Evolutionary conservation across 2,888 invertebrate species (phyloP), one percentile per base, ranked within the genome.

Genomic region (Neoitamus cyanurus): DNA sequence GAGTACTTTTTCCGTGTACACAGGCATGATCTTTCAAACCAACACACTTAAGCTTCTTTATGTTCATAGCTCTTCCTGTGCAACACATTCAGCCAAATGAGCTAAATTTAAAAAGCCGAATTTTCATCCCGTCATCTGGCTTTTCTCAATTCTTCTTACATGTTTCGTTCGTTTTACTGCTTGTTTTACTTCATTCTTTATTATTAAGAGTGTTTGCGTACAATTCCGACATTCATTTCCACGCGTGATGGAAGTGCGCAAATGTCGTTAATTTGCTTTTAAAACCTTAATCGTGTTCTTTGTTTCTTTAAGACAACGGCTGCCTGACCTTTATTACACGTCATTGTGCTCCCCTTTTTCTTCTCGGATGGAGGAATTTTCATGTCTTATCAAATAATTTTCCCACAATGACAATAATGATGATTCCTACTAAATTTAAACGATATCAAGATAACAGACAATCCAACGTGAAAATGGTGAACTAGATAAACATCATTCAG

Each of bases 41-140:
- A 31, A 78, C 2, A 78, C 78, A 78, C 15, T 0, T 15, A 2
- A 28, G 7, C 3, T 48, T 5, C 5, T 7, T 30, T 73, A 15
- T 75, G 20, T 9, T 42, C 20, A 75, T 30, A 75, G 75, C 42
- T 30, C 11, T 37, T 42, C 42, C 75, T 75, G 42, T 34, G 11
- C 37, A 37, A 75, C 25, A 34, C 75, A 25, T n/a, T n/a, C n/a
- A 37, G 0, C 1, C 28, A 31, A 25, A 11, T 69, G 84, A 70
- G 84, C 85, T 85, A 85, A 84, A 85, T 77, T 83, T 85, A 85
- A 85, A 84, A 83, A 84, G 83, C 84, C 69, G 70, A 84, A 77
- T 82, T 70, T 77, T 75, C 48, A 42, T 48, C 77, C 84, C 78
- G 75, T 72, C 78, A 48, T 78, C 78, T 78, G 78, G 78, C 48